A percentile compares a stretch with the other conserved stretches of the same genome.
phyloP scores from a whole-genome alignment of 2,797 vertebrate species.

The Pseudochirops cupreus region DNA sequence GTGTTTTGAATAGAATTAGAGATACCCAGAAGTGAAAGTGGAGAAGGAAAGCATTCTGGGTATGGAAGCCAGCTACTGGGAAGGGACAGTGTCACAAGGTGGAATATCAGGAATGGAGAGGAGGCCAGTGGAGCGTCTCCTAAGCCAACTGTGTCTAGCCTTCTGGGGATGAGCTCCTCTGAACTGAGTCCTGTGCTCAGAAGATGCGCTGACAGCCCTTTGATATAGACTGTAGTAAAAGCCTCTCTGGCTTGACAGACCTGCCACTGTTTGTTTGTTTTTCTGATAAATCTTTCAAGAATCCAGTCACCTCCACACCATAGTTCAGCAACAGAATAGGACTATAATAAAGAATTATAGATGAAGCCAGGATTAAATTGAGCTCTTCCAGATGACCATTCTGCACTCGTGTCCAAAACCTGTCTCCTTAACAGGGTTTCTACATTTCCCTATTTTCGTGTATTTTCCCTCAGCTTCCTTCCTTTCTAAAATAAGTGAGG shows the following conservation, averaged over 20 bases:
- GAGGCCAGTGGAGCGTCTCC: neutral
- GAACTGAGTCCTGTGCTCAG: neutral
- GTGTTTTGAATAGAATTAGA: neutral
- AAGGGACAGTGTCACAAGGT: neutral
- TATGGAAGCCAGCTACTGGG: neutral
- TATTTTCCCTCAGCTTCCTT: neutral
- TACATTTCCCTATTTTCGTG: neutral
- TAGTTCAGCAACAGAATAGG: neutral
- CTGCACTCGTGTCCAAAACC: neutral
- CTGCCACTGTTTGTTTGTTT: neutral
- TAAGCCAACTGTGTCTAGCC: neutral
- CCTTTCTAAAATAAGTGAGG: neutral
- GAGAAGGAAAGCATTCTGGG: neutral
- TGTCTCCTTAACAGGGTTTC: neutral
- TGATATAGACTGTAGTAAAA: neutral
- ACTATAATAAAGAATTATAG: neutral
- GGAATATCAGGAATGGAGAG: neutral
- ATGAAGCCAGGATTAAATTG: neutral
- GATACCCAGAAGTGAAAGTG: neutral
- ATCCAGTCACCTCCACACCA: neutral
- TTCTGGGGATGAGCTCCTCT: neutral
- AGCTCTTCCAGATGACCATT: neutral
- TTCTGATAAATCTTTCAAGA: neutral
- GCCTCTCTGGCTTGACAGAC: neutral
- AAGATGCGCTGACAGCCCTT: neutral